These are phyloP conservation scores for Cyanoliseus patagonus DNA, from an alignment of 2,113 vertebrate genomes.

Conservation along the genomic window DNA sequence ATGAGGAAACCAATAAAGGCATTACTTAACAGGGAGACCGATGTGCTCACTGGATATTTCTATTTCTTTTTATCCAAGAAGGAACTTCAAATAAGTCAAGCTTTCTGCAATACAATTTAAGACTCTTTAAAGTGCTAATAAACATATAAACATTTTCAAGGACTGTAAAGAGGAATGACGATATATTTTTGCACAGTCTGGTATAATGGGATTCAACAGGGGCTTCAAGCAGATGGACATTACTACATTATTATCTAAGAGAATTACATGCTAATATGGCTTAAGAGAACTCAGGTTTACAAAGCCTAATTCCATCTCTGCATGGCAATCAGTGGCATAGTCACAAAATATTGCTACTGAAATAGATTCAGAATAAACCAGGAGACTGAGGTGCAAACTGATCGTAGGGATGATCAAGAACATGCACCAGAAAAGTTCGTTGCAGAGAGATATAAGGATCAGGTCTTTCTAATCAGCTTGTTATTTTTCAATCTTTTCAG, in stretches of 20 bases:
- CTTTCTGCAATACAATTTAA: background rate
- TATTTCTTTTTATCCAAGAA: background rate
- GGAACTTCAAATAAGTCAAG: background rate
- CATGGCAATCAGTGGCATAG: background rate
- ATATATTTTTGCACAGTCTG: background rate
- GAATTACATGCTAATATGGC: background rate
- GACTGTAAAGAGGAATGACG: background rate
- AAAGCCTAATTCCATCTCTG: background rate
- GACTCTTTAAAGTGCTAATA: conserved; percentile 16
- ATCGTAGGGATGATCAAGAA: background rate
- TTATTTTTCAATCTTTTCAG: background rate
- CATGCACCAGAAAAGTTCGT: background rate
- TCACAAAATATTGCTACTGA: background rate
- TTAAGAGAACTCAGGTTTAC: background rate
- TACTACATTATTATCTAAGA: background rate
- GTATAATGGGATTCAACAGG: background rate
- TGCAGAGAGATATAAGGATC: background rate
- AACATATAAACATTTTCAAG: background rate
- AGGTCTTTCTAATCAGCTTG: background rate
- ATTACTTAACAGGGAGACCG: background rate
- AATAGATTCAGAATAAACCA: background rate
- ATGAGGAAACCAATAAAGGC: background rate
- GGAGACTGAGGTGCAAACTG: background rate
- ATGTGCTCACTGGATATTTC: background rate
- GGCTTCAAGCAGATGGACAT: background rate